Percentiles rank a stretch among this genome's conserved stretches.
phyloP scores from a whole-genome alignment of 2,888 invertebrate genomes.

The Euplagia quadripunctaria region DNA sequence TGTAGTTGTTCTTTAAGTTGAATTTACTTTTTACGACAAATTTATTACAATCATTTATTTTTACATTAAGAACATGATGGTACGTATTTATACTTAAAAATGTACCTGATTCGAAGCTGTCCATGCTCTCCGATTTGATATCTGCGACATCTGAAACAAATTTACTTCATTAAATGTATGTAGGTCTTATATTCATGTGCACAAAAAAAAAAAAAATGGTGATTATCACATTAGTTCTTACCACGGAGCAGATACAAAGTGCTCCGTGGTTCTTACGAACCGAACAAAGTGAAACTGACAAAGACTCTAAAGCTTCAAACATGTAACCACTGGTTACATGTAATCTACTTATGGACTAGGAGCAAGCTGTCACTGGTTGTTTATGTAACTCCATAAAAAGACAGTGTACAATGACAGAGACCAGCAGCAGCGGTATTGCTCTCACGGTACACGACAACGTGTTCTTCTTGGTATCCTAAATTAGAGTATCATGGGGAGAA shows the following conservation, averaged over 20 bases:
- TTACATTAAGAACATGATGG: constrained; percentile 22
- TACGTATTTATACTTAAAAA: constrained; percentile 10
- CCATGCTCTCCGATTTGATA: constrained; percentile 83
- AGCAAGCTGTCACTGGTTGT: neutral
- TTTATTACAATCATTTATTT: constrained; percentile 48
- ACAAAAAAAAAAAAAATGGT: too few species aligned
- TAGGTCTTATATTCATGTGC: too few species aligned
- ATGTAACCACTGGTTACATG: too few species aligned
- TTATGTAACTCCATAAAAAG: neutral
- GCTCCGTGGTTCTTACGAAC: too few species aligned
- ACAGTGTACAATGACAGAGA: neutral
- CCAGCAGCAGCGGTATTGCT: neutral
- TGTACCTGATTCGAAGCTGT: constrained; percentile 84
- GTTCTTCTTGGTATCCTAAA: neutral
- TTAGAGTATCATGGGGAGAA: neutral
- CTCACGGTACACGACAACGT: neutral
- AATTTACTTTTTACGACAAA: constrained; percentile 60
- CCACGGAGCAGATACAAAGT: too few species aligned
- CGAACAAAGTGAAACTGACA: too few species aligned
- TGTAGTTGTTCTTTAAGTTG: constrained; percentile 61
- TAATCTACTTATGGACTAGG: neutral
- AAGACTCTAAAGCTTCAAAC: too few species aligned
- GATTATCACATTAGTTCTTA: too few species aligned
- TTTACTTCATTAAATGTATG: constrained; percentile 1
- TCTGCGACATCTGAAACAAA: constrained; percentile 80